phyloP scores from a whole-genome alignment of 2,888 invertebrate genomes.

The Tipula helvola region DNA sequence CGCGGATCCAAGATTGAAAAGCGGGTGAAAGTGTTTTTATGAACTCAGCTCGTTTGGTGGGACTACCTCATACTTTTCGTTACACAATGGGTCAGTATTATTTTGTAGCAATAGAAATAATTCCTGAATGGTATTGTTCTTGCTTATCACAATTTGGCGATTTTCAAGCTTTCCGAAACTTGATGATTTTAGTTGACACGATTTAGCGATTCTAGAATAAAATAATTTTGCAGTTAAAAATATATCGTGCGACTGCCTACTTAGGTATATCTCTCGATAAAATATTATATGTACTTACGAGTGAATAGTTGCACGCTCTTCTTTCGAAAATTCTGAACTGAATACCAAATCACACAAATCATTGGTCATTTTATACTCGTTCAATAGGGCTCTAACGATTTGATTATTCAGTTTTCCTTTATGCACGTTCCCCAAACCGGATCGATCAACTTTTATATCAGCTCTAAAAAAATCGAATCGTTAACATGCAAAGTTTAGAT shows the following conservation, averaged over 20 bases:
- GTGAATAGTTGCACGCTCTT: slow-evolving; percentile 49
- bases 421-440: slow-evolving; percentile 26
- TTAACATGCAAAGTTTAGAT: neutral
- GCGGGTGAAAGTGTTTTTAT: neutral
- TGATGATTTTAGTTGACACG: slow-evolving; percentile 36
- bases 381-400: slow-evolving; percentile 28
- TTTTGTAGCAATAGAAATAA: neutral
- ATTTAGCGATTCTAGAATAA: slow-evolving; percentile 31
- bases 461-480: slow-evolving; percentile 21
- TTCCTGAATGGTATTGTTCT: slow-evolving; percentile 15
- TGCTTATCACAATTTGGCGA: slow-evolving; percentile 29
- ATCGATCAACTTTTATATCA: slow-evolving; percentile 29
- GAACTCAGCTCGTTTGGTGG: neutral
- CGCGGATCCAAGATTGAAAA: too few relatives aligned
- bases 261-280: too few relatives aligned
- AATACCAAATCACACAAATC: slow-evolving; percentile 46
- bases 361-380: slow-evolving; percentile 34
- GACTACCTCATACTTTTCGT: neutral
- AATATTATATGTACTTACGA: slow-evolving; percentile 29
- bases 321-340: slow-evolving; percentile 44
- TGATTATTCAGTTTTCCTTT: slow-evolving; percentile 21
- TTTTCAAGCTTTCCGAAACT: slow-evolving; percentile 40
- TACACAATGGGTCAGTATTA: neutral
- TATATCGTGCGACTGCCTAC: neutral
- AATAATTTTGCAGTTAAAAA: neutral